phyloP scores from a whole-genome alignment of 1,140 invertebrate genomes.

The Delia radicum region DNA sequence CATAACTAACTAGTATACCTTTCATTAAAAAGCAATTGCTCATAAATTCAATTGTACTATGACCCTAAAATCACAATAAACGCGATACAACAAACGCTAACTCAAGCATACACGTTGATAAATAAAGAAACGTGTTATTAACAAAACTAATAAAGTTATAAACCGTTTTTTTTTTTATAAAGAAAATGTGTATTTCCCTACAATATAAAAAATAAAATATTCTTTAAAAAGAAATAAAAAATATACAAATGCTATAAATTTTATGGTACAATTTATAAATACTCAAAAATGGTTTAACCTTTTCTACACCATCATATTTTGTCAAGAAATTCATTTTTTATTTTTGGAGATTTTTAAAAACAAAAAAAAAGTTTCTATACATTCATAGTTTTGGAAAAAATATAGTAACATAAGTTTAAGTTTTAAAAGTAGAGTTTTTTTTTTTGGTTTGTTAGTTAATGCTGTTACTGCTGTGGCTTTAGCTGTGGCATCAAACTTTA shows the following conservation, averaged over 20 bases:
- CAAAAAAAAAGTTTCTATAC: background rate
- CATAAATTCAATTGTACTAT: constrained; percentile 5
- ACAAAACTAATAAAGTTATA: background rate
- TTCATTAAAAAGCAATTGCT: constrained; percentile 19
- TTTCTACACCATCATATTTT: constrained; percentile 26
- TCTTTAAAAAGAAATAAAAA: background rate
- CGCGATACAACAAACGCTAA: background rate
- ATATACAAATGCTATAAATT: constrained; percentile 8
- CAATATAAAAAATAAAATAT: background rate
- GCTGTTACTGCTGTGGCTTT: constrained; percentile 32
- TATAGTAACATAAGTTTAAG: constrained; percentile 15
- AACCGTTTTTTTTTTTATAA: background rate
- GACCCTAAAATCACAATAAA: background rate
- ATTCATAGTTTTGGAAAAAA: constrained; percentile 1
- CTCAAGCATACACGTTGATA: background rate
- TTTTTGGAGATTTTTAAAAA: background rate
- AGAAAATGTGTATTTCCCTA: background rate
- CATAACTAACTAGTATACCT: background rate
- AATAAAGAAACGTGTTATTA: background rate
- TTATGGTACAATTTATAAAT: constrained; percentile 27
- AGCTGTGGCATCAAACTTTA: constrained; percentile 27
- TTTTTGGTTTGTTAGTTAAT: background rate
- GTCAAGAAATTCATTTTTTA: background rate
- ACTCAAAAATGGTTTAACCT: constrained; percentile 27
- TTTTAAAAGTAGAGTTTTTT: constrained; percentile 14